Percentiles rank a stretch among this genome's conserved stretches.
phyloP scores from a whole-genome alignment of 2,113 vertebrate species.

The Crotalus horridus region DNA sequence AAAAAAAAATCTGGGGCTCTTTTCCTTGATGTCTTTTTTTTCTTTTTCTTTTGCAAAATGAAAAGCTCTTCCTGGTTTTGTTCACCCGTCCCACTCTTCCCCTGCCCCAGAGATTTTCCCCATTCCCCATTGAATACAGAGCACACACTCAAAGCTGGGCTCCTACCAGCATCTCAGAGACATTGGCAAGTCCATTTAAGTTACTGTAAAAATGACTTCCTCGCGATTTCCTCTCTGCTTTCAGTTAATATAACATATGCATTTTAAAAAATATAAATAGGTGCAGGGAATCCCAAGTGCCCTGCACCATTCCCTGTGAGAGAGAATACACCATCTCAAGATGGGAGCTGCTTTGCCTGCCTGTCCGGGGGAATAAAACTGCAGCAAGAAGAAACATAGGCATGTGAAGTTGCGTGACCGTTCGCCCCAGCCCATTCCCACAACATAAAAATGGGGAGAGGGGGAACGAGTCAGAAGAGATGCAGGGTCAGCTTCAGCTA shows the following conservation, averaged over 20 bases:
- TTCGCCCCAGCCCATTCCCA: neutral
- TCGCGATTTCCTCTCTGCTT: constrained; percentile 53
- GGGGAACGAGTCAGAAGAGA: neutral
- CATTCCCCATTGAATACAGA: neutral
- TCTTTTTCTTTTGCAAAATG: neutral
- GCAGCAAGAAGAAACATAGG: neutral
- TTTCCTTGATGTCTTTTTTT: neutral
- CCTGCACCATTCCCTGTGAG: constrained; percentile 77
- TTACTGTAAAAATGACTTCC: constrained; percentile 33
- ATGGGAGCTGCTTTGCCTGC: neutral
- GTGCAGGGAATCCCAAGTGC: constrained; percentile 76
- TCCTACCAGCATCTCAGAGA: constrained; percentile 13
- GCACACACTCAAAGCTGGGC: neutral
- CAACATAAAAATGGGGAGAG: neutral
- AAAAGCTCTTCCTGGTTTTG: neutral
- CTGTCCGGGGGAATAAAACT: neutral
- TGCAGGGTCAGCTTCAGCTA: neutral
- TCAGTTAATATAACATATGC: constrained; percentile 65
- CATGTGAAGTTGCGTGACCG: neutral
- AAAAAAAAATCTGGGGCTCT: neutral
- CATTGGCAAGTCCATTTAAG: constrained; percentile 32
- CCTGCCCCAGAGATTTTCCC: neutral
- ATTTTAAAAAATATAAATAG: constrained; percentile 71
- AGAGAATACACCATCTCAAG: constrained; percentile 50
- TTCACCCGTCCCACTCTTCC: neutral